phyloP scores from a whole-genome alignment of 1,140 invertebrate genomes.

The Teleogryllus occipitalis region DNA sequence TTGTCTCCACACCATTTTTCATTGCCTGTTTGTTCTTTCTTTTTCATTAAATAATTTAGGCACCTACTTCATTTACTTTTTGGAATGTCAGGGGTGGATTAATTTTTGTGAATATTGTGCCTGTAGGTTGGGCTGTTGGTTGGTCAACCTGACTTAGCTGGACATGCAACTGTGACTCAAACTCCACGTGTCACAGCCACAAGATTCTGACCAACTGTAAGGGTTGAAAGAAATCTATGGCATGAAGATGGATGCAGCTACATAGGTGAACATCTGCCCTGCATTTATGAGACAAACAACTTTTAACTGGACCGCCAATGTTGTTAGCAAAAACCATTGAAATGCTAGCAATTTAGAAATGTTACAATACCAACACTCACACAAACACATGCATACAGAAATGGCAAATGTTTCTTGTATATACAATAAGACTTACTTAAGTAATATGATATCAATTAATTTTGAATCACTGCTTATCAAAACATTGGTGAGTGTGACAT shows the following conservation, averaged over 20 bases:
- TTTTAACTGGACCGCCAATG: not conserved
- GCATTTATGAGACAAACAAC: conserved; percentile 1
- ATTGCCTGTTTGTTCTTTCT: too few species aligned
- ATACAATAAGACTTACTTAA: too few species aligned
- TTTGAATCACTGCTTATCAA: too few species aligned
- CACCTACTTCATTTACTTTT: not conserved
- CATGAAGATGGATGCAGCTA: not conserved
- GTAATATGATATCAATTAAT: too few species aligned
- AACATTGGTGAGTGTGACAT: too few species aligned
- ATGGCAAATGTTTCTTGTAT: too few species aligned
- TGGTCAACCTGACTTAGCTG: not conserved
- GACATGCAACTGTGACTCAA: not conserved
- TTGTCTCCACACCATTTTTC: too few species aligned
- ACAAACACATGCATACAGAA: too few species aligned
- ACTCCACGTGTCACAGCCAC: not conserved
- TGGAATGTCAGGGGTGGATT: not conserved
- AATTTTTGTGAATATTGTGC: not conserved
- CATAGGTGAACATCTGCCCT: not conserved
- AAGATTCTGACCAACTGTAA: not conserved
- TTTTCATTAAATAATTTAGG: too few species aligned
- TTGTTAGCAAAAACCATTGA: not conserved
- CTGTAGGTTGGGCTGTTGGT: not conserved
- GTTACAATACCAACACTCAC: too few species aligned
- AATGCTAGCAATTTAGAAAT: not conserved
- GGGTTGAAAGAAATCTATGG: not conserved